These are phyloP conservation scores for Eulemur macaco DNA, from an alignment of 2,113 vertebrate species.

Conservation along the genomic window DNA sequence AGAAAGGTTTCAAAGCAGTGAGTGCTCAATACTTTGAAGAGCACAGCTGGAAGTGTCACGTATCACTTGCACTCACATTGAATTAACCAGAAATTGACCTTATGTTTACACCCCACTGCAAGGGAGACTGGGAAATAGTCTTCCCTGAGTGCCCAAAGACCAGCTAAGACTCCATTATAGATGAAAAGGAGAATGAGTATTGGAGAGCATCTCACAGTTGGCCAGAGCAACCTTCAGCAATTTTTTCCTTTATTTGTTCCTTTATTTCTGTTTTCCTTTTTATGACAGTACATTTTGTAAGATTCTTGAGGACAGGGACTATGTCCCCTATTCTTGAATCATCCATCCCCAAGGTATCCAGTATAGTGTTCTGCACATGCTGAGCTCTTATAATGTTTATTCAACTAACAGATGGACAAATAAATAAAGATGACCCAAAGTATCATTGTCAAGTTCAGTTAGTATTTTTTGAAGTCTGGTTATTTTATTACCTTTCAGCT, in stretches of 20 bases:
- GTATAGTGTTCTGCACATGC: neutral
- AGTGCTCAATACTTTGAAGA: neutral
- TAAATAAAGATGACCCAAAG: conserved; percentile 4
- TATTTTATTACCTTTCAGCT: neutral
- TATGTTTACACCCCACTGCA: neutral
- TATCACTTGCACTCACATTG: neutral
- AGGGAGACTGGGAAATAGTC: neutral
- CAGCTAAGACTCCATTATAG: neutral
- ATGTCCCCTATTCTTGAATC: neutral
- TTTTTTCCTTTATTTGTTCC: neutral
- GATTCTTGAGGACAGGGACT: neutral
- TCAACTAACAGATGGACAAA: neutral
- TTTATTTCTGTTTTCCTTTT: neutral
- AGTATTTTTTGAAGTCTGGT: neutral
- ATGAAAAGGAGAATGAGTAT: neutral
- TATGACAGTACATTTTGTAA: neutral
- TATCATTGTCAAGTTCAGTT: neutral
- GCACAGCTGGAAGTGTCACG: neutral
- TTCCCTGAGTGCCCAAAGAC: neutral
- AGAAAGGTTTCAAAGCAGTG: neutral
- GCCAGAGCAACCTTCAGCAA: neutral
- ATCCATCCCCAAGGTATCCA: neutral
- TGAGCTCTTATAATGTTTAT: neutral
- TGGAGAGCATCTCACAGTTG: neutral
- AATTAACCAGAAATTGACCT: neutral